Evolutionary conservation across 2,888 invertebrate genomes (phyloP), one percentile per base, ranked within the genome.

Genomic region (Teleiodes luculella): DNA sequence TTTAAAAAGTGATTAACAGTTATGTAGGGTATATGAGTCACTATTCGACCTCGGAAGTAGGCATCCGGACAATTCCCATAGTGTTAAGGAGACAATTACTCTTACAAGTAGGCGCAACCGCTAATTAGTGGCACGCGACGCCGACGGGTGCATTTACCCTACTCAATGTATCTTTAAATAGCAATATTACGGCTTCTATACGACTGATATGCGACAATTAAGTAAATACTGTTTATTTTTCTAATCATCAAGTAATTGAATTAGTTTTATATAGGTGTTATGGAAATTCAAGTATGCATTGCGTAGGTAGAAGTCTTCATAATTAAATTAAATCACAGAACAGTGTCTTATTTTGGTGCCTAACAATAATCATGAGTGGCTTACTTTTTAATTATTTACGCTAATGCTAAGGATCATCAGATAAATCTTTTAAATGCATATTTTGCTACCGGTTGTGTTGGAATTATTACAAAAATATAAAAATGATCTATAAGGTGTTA

Each of bases 51-150:
- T 48, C 48, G 48, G 48, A 48, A 48, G 48, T 35, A 20, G 13
- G 35, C 28, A 48, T 48, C 48, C 48, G 48, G 35, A 36, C 48
- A 35, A 48, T 49, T 49, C 49, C 37, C 49, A 49, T 35, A 48
- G 35, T 24, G 16, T n/a, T 14, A 16, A 6, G 37, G 37, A n/a
- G 49, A 49, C 49, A 49, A 49, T 49, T 49, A 49, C 24, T 43
- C 43, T 20, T n/a, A 20, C 24, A 49, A 20, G 37, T 31, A 48
- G 35, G 20, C 35, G 48, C 39, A 48, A 41, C 31, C 41, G 28
- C 18, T 48, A 53, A 53, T 53, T 53, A 48, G 28, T 31, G 8
- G 39, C 53, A 53, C 53, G 53, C 53, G 48, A 49, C 49, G 13
- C 24, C 28, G 37, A 49, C 36, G 24, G 37, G 49, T n/a, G 37